These are phyloP conservation scores for Pterostichus niger DNA, from an alignment of 2,888 invertebrate species.

Conservation along the genomic window DNA sequence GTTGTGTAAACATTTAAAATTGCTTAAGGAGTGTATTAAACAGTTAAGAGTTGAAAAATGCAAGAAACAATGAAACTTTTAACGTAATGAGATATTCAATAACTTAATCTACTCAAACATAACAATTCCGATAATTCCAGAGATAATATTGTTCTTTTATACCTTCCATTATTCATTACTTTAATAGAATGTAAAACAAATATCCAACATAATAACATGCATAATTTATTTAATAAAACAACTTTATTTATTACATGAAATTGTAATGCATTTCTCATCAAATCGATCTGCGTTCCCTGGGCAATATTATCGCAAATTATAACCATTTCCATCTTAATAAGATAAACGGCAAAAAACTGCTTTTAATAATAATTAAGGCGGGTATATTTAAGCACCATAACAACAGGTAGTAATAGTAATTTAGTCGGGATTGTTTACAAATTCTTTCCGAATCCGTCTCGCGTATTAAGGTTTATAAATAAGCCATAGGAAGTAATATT, in stretches of 20 bases:
- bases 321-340: conserved; percentile 13
- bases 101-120: conserved; percentile 46
- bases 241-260: conserved; percentile 23
- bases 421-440: conserved; percentile 30
- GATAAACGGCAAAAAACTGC: conserved; percentile 25
- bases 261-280: conserved; percentile 42
- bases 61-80: conserved; percentile 43
- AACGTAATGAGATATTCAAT: conserved; percentile 45
- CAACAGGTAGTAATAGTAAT: conserved; percentile 43
- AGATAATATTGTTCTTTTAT: conserved; percentile 50
- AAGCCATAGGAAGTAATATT: conserved; percentile 14
- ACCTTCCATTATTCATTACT: conserved; percentile 47
- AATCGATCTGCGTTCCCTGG: conserved; percentile 22
- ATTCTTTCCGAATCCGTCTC: conserved; percentile 51
- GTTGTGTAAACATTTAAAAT: conserved; percentile 11
- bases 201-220: conserved; percentile 35
- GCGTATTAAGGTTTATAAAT: conserved; percentile 31
- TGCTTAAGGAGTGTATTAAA: conserved; percentile 40
- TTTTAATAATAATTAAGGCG: conserved; percentile 41
- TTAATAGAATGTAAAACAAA: conserved; percentile 50
- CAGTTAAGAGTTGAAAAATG: conserved; percentile 19
- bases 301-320: conserved; percentile 29
- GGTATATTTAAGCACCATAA: conserved; percentile 14
- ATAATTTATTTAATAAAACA: conserved; percentile 55
- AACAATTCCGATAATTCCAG: conserved; percentile 45